A percentile compares a stretch with the other conserved stretches of the same genome.
Evolutionary conservation across 2,113 vertebrate species (phyloP).

Genomic region (Dipodomys spectabilis): DNA sequence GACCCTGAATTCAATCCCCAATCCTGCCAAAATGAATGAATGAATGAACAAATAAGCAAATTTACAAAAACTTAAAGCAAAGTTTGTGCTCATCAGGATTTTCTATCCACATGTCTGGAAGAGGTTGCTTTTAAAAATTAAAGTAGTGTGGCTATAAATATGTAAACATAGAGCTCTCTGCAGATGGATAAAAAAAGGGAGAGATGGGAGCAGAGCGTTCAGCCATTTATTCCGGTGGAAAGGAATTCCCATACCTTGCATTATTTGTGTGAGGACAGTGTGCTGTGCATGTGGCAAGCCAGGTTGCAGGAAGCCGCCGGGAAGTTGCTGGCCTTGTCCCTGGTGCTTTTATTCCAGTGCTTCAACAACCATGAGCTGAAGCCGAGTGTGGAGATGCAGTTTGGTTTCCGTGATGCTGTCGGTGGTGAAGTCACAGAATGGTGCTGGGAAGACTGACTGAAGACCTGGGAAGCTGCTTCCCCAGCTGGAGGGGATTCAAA

Average conservation of each 20-base stretch:
- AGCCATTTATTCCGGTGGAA: no score
- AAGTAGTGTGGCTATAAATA: background rate
- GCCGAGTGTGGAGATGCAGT: background rate
- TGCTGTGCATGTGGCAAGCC: background rate
- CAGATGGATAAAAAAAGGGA: background rate
- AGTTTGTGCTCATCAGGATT: background rate
- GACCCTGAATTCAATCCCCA: no score
- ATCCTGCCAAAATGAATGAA: no score
- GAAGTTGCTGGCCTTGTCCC: background rate
- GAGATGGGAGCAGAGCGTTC: background rate
- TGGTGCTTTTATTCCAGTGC: background rate
- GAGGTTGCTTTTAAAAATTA: background rate
- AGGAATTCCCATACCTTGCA: background rate
- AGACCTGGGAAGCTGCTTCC: background rate
- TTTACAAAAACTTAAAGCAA: background rate
- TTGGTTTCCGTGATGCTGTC: background rate
- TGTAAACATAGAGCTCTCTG: background rate
- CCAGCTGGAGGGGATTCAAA: background rate
- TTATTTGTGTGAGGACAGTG: background rate
- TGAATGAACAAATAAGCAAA: background rate
- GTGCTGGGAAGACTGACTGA: conserved; percentile 19
- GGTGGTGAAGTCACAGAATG: conserved; percentile 48
- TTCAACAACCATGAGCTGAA: background rate
- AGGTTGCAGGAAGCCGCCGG: background rate
- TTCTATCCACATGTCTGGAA: background rate